Base-by-base conservation (phyloP, 2,888 invertebrate species). In the Thelaira solivaga region DNA sequence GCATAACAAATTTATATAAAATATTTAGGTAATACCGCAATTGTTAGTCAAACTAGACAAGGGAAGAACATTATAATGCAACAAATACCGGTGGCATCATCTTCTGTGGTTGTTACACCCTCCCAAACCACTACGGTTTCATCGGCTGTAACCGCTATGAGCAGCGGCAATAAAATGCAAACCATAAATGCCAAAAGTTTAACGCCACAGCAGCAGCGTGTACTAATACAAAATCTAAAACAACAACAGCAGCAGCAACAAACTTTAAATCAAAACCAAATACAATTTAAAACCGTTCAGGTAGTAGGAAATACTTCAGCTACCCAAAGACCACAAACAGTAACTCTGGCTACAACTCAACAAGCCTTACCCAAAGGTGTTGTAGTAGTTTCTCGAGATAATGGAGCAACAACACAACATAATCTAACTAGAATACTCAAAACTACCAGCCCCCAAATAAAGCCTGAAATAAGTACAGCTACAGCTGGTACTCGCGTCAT, bases 121-220 rank as follows among this genome's bases (percentile, higher is more conserved):
- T 43, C 51, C 11, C 80, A 78, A 61, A 82, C 80, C 80, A 53
- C 76, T 41, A 80, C 80, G 36, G 65, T 81, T 39, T 79, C 80
- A 1, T 78, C 82, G 4, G 64, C 81, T 6, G 22, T 39, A 22
- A 57, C 64, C n/a, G 31, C 39, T 7, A 51, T 68, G 20, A 45
- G 76, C 16, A 31, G 74, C 18, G 57, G 43, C 31, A 78, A 83
- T 2, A 87, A 85, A 76, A 82, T 86, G 16, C 86, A 86, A 80
- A 85, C 85, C 0, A 81, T 86, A 2, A 86, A 82, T 73, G 84
- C 88, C 29, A 83, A 84, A 41, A 88, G 83, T 82, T 81, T 88
- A 22, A 86, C 88, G 49, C 85, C 86, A 20, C 86, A 87, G 45
- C 89, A 89, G 49, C 88, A 88, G 73, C 86, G 88, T 22, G 84